Base-by-base conservation (phyloP, 2,888 invertebrate genomes). In the Antheraea assamensis region DNA sequence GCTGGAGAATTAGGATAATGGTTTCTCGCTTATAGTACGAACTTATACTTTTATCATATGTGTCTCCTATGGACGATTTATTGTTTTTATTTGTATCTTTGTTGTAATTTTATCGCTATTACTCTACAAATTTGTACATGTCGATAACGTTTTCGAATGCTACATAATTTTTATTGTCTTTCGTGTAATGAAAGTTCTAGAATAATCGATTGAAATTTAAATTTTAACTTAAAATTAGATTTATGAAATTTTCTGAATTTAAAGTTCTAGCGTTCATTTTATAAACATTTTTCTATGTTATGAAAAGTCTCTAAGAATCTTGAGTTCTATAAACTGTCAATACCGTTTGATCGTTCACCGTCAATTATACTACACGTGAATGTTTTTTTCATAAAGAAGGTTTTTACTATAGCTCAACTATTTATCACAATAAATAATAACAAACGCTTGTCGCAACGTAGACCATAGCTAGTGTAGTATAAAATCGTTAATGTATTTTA, bases 1-100 rank as follows among this genome's bases (percentile, higher is more conserved):
- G 77, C 81, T 87, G 88, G 87, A 84, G 78, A 79, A 81, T 85
- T 85, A n/a, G 52, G 55, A 71, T 64, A 52, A 68, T 35, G n/a
- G n/a, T 64, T 64, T 30, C 27, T 15, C 3, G 8, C 7, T 30
- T 17, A 30, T 27, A 15, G 17, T 21, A 17, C 52, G 7, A 19
- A 52, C 19, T 2, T 52, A 52, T 13, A 42, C 13, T 13, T 42
- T 13, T 13, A 42, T 42, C 42, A 64, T 64, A 30, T 4, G 17
- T 27, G 61, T 30, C 30, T 30, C 61, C 17, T 30, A 17, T 30
- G 30, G 8, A 64, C 61, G 17, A 30, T 64, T 27, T 27, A 64
- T 64, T 30, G 21, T 27, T 27, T 64, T 30, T 30, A 64, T 30
- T 0, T 30, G 19, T 2, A 13, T 17, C 3, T 17, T 17, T 30